These are phyloP conservation scores for Ormyrus rosae DNA, from an alignment of 2,888 invertebrate genomes.

Conservation along the genomic window DNA sequence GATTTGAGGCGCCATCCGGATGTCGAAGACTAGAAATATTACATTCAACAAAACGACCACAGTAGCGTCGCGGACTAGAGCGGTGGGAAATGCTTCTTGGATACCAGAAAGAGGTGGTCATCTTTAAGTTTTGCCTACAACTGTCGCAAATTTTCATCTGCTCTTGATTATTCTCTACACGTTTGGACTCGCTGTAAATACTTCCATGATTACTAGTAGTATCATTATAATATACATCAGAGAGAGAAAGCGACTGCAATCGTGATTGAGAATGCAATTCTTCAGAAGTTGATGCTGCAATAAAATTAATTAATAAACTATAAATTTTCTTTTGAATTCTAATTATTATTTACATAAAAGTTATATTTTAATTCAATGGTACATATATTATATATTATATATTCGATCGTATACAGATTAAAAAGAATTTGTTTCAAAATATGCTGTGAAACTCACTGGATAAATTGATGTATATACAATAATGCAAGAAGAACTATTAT, in stretches of 20 bases:
- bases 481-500: too few species aligned
- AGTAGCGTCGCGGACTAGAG: conserved; percentile 83
- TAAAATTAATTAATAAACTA: conserved; percentile 6
- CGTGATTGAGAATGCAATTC: conserved; percentile 78
- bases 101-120: conserved; percentile 83
- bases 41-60: conserved; percentile 79
- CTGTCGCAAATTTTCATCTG: conserved; percentile 87
- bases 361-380: too few species aligned
- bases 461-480: too few species aligned
- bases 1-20: conserved; percentile 96
- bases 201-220: conserved; percentile 86
- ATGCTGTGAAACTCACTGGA: too few species aligned
- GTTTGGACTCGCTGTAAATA: conserved; percentile 91
- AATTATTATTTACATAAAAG: too few species aligned
- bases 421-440: too few species aligned
- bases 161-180: conserved; percentile 77
- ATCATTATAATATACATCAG: conserved; percentile 83
- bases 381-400: too few species aligned
- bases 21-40: conserved; percentile 85
- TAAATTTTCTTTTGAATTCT: too few species aligned
- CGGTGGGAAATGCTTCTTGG: conserved; percentile 74
- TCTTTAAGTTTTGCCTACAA: conserved; percentile 84
- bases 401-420: too few species aligned
- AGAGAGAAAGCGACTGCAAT: conserved; percentile 84
- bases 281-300: conserved; percentile 67